These are phyloP conservation scores for Centropus unirufus DNA, from an alignment of 2,113 vertebrate species.

Conservation along the genomic window DNA sequence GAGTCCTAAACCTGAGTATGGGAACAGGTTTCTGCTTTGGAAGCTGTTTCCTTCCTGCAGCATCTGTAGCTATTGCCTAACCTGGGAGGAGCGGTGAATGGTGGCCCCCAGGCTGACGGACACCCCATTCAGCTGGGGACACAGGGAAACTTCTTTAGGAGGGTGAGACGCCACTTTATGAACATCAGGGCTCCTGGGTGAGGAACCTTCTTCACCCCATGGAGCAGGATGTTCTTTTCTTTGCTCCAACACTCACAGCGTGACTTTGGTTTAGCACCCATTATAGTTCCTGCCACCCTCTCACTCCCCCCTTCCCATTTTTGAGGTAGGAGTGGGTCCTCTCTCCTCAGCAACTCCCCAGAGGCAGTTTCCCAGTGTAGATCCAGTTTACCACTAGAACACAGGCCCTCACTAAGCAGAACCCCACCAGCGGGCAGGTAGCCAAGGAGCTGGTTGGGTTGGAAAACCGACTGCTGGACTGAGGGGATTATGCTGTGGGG, in stretches of 20 bases:
- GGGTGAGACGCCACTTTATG: neutral
- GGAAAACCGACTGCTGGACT: neutral
- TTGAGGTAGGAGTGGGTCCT: neutral
- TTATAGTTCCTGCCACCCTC: neutral
- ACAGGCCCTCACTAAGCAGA: neutral
- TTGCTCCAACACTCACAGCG: neutral
- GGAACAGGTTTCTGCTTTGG: neutral
- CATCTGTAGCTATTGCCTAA: accelerated
- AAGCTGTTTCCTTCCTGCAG: neutral
- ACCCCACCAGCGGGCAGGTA: neutral
- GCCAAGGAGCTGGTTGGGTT: neutral
- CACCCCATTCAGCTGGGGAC: neutral
- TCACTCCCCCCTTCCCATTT: neutral
- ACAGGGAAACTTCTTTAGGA: neutral
- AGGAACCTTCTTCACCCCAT: neutral
- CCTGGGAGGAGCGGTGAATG: neutral
- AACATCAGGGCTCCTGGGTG: neutral
- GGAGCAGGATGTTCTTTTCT: neutral
- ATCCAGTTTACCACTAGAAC: neutral
- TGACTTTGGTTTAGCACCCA: neutral
- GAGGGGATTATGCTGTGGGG: neutral
- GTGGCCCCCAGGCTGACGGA: accelerated
- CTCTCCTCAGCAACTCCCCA: neutral
- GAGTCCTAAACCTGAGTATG: neutral
- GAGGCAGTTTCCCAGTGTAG: neutral